These are phyloP conservation scores for Triops longicaudatus DNA, from an alignment of 1,140 invertebrate species.

Conservation along the genomic window DNA sequence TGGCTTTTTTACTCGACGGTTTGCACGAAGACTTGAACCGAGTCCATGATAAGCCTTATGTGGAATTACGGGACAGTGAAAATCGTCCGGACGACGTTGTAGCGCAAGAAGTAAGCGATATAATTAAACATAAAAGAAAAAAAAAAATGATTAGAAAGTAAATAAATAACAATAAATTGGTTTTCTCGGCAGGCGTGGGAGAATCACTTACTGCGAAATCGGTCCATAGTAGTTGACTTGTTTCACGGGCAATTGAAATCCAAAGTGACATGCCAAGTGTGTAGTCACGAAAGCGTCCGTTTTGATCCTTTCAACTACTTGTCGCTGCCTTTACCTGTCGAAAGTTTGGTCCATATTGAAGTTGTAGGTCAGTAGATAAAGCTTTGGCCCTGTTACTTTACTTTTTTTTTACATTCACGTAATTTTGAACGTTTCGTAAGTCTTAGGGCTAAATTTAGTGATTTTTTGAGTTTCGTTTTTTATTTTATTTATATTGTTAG, in stretches of 20 bases:
- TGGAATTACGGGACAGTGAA: constrained; percentile 65
- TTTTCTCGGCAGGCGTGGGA: constrained; percentile 59
- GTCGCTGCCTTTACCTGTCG: constrained; percentile 74
- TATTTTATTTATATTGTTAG: neutral
- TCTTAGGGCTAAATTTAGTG: neutral
- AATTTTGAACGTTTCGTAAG: neutral
- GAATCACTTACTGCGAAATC: constrained; percentile 65
- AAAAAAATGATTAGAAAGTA: neutral
- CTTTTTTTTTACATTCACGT: constrained; percentile 23
- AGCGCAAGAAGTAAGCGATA: constrained; percentile 50
- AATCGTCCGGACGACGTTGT: constrained; percentile 65
- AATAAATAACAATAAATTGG: neutral
- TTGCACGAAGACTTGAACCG: constrained; percentile 84
- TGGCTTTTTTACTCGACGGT: constrained; percentile 78
- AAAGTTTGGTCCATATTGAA: constrained; percentile 62
- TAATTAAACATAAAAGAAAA: too few species aligned
- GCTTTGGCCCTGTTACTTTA: constrained; percentile 27
- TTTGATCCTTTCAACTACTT: constrained; percentile 85
- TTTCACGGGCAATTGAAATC: constrained; percentile 87
- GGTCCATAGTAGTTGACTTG: constrained; percentile 77
- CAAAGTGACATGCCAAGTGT: constrained; percentile 65
- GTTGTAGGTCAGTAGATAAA: constrained; percentile 51
- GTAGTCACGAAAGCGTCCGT: constrained; percentile 67
- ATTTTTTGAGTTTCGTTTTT: neutral
- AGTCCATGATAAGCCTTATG: constrained; percentile 57